Percentiles rank a stretch among this genome's conserved stretches.
Evolutionary conservation across 1,140 invertebrate genomes (phyloP).

Genomic region (Alviniconcha marisindica): DNA sequence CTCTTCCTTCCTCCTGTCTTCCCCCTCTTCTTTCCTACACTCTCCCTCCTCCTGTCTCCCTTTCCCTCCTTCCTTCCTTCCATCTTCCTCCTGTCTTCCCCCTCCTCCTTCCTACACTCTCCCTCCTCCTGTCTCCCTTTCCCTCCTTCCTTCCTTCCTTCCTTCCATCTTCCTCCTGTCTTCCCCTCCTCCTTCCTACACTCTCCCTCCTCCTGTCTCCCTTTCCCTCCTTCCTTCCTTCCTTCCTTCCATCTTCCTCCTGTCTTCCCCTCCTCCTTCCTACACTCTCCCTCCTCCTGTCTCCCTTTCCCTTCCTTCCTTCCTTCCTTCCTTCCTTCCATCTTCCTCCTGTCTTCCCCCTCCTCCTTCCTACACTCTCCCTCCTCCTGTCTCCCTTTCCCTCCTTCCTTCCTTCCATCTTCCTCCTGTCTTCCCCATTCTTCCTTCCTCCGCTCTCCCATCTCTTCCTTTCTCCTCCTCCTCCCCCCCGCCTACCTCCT

Average conservation of each 20-base stretch:
- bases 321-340: neutral
- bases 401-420: neutral
- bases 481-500: neutral
- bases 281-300: neutral
- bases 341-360: neutral
- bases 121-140: neutral
- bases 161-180: no score
- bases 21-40: no score
- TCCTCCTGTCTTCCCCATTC: neutral
- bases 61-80: no score
- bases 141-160: neutral
- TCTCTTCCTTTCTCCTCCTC: conserved; percentile 1
- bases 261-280: neutral
- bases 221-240: neutral
- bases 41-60: no score
- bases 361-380: neutral
- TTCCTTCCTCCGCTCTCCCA: neutral
- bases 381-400: neutral
- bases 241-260: neutral
- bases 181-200: no score
- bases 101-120: neutral
- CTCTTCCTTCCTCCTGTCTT: no score
- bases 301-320: neutral
- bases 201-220: no score
- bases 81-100: neutral